phyloP scores from a whole-genome alignment of 2,888 invertebrate genomes.

The Electrophaes corylata region DNA sequence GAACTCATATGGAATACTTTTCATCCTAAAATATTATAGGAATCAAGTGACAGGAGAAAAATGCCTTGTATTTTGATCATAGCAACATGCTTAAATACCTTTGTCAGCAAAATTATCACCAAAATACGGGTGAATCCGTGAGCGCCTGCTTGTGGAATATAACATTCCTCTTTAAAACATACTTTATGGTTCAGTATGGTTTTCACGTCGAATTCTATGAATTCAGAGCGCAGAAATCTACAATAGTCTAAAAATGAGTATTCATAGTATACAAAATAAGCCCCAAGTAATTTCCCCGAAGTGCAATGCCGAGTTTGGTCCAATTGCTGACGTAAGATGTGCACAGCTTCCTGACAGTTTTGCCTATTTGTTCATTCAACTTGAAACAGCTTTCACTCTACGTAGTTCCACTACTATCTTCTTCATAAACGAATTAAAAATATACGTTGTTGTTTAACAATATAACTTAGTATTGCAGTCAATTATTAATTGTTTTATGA shows the following conservation, averaged over 20 bases:
- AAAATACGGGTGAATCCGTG: too few species aligned
- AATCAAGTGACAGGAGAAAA: too few species aligned
- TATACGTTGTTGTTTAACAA: background rate
- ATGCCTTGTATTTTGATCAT: too few species aligned
- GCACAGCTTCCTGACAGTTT: slow-evolving; percentile 42
- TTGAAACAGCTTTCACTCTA: slow-evolving; percentile 52
- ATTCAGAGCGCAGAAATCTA: background rate
- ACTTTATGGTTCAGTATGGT: too few species aligned
- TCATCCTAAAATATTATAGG: too few species aligned
- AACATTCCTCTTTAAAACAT: too few species aligned
- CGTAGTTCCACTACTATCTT: slow-evolving; percentile 16
- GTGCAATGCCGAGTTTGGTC: slow-evolving; percentile 34
- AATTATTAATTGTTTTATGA: too few species aligned
- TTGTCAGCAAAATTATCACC: too few species aligned
- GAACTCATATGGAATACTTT: too few species aligned
- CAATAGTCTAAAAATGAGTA: slow-evolving; percentile 9
- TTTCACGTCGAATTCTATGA: background rate
- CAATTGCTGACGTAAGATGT: slow-evolving; percentile 34
- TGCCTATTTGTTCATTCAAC: slow-evolving; percentile 56
- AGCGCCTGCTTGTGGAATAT: too few species aligned
- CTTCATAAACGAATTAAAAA: background rate
- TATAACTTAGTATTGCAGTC: too few species aligned
- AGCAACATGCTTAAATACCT: too few species aligned
- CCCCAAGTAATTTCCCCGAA: slow-evolving; percentile 33
- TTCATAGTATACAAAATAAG: slow-evolving; percentile 8